Evolutionary conservation across 2,888 invertebrate genomes (phyloP), one percentile per base, ranked within the genome.

Genomic region (Drosophila rellima): DNA sequence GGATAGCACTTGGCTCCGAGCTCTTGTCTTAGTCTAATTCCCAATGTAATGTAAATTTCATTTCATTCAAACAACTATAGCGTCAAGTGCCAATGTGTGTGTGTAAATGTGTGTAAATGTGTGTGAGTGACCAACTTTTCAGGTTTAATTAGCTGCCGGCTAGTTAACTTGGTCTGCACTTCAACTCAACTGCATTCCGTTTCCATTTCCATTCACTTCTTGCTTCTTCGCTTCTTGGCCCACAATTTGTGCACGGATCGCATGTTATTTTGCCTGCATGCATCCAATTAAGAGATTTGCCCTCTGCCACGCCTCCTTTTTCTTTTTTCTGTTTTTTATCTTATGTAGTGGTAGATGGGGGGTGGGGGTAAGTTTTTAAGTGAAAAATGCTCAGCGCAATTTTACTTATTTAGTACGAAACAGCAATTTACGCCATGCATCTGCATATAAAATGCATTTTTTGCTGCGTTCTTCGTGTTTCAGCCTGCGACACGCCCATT

Each of bases 341-440:
- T 65, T 70, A 15, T 4, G 8, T 54, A 69, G 69, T 70, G 71
- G 65, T 70, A 63, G 29, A 13, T 37, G 17, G 55, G 57, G 20
- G 23, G 33, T 15, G 63, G 63, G 29, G 23, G 31, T 39, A 52
- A 62, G 74, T 59, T 80, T 82, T 83, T 84, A 86, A 84, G 89
- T 89, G 90, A 84, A 88, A 88, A 88, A 88, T 82, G 86, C 88
- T 90, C 83, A 85, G 82, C 69, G 78, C 80, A 74, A 82, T 87
- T 89, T 88, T 83, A 80, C 88, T 89, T 90, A 87, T 88, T 88
- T 90, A 89, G 90, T 87, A 80, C 83, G 81, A 76, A 88, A 80
- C 79, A 79, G 87, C 87, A 83, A 85, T 90, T 83, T 86, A 81
- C 82, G 78, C 87, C 80, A 75, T 74, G 82, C 88, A 85, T 82